Base-by-base conservation (phyloP, 2,888 invertebrate genomes). In the Eilema depressum region DNA sequence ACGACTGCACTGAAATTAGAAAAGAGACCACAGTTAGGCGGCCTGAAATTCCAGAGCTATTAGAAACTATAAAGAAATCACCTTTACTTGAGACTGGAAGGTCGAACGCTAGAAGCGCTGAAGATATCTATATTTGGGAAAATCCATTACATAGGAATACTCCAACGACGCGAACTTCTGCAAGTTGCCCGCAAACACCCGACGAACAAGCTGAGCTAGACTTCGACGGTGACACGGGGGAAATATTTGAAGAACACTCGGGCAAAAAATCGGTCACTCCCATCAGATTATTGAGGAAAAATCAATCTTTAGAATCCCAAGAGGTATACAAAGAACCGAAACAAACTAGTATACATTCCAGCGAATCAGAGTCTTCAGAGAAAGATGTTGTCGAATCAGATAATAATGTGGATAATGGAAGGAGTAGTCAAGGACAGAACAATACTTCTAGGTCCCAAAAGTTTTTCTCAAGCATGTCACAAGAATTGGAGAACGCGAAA, bases 61-160 rank as follows among this genome's bases (percentile, higher is more conserved):
- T 86, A 67, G 92, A 91, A 71, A 81, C 83, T 17, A 76, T 89
- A 20, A 94, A 93, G 83, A 91, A 89, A 72, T 92, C 93, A 0
- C 93, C 93, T 7, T 69, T 92, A 62, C 84, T 91, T 37, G 94
- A 95, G 73, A 90, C 91, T n/a, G 83, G 89, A 11, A 92, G 91
- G 77, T 90, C 89, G 4, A 93, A 90, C 76, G 95, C 94, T 0
- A 90, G 96, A 79, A 96, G 96, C 76, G 96, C 96, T 14, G 96
- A 97, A 74, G 97, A 97, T 81, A 97, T 98, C 65, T 98, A 97
- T 85, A 89, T 98, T 30, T 98, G 98, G 98, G 97, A 97, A 88
- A 98, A 98, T 93, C 97, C 98, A 0, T 89, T 97, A 56, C 97
- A 97, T 83, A 93, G 96, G 80, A 95, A 95, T 74, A 96, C 93